Evolutionary conservation across 2,888 invertebrate genomes (phyloP), one percentile per base, ranked within the genome.

Genomic region (Sepiola atlantica): DNA sequence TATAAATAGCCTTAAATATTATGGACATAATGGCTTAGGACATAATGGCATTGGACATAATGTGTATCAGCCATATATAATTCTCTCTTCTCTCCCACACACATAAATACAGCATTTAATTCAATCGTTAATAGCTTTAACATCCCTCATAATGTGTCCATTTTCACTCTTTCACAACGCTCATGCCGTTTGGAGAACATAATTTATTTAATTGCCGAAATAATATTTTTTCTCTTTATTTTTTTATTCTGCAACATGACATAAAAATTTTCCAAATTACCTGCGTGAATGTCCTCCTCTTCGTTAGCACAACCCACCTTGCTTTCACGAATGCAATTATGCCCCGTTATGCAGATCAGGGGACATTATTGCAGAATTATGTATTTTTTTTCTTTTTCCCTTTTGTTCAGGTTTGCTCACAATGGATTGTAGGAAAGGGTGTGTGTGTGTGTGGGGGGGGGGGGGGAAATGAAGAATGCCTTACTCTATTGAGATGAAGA

Each of bases 41-140:
- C n/a, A n/a, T n/a, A n/a, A n/a, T n/a, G n/a, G n/a, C n/a, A n/a
- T n/a, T n/a, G n/a, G n/a, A n/a, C n/a, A 57, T 61, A 77, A 77
- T 77, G 14, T 77, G n/a, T 8, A 32, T n/a, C 77, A 77, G n/a
- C 16, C 32, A 35, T 21, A 45, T 91, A 4, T 28, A 16, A 28
- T 45, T 45, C 8, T 91, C 20, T 8, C 12, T 45, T n/a, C n/a
- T n/a, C n/a, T n/a, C n/a, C n/a, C n/a, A n/a, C 6, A 35, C 21
- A 35, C 6, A 91, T 91, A 35, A 24, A 35, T 91, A 35, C 20
- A 91, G 18, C 91, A 35, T 32, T 21, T 32, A n/a, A 91, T 54
- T 92, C 92, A 92, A 92, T 92, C 21, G 28, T 45, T 92, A 35
- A 92, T 92, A 92, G 54, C 14, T 92, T 92, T 45, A 45, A 92